Conservation (phyloP, 2,888 invertebrate genomes). For the Nemapogon koenigi region DNA sequence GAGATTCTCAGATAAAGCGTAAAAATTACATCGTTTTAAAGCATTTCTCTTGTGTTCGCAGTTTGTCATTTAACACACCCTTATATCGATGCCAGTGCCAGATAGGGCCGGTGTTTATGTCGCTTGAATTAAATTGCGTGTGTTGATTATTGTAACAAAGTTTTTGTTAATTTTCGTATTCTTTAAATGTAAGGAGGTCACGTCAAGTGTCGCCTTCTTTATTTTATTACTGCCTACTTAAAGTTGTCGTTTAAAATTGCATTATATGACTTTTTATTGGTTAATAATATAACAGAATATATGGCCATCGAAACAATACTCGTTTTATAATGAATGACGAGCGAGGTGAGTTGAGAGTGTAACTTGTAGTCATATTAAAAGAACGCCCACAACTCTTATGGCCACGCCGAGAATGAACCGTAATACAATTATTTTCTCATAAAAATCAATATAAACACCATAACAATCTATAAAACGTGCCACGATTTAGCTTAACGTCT, state of each 20-base stretch:
- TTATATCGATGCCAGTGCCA: conserved; percentile 55
- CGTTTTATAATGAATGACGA: background rate
- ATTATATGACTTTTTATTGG: too few species aligned
- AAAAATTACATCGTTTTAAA: conserved; percentile 14
- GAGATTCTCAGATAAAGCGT: conserved; percentile 41
- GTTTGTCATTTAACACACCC: conserved; percentile 59
- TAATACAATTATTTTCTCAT: conserved; percentile 49
- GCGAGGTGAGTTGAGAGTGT: background rate
- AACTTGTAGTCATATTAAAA: conserved; percentile 10
- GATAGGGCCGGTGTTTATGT: conserved; percentile 57
- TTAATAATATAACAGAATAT: background rate
- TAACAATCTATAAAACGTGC: conserved; percentile 40
- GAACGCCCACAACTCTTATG: conserved; percentile 24
- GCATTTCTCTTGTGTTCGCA: conserved; percentile 45
- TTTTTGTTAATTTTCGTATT: conserved; percentile 27
- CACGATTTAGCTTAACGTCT: conserved; percentile 55
- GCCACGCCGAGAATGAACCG: conserved; percentile 19
- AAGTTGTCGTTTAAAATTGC: too few species aligned
- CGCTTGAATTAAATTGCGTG: conserved; percentile 56
- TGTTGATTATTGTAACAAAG: conserved; percentile 53
- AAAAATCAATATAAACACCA: conserved; percentile 55
- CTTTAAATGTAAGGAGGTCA: too few species aligned
- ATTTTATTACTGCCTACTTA: too few species aligned
- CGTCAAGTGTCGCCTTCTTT: too few species aligned
- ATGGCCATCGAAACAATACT: background rate